phyloP scores from a whole-genome alignment of 2,888 invertebrate species.

The Azorinus chamasolen region DNA sequence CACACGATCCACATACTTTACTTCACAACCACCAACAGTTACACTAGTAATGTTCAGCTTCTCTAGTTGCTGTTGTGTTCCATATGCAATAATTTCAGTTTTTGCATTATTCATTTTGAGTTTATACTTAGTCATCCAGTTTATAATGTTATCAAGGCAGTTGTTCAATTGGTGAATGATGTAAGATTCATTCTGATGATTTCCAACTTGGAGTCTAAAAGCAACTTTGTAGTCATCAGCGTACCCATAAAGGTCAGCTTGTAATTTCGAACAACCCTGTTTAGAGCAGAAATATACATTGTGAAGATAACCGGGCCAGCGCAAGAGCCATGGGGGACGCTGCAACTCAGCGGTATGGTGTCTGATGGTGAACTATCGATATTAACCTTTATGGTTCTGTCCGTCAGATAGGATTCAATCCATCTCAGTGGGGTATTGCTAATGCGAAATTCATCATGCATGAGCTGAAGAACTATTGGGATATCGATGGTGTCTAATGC shows the following conservation, averaged over 20 bases:
- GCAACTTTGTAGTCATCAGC: conserved; percentile 42
- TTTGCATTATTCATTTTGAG: conserved; percentile 20
- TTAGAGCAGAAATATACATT: conserved; percentile 44
- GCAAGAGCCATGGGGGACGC: conserved; percentile 18
- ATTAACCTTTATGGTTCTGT: conserved; percentile 1
- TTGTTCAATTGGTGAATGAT: conserved; percentile 16
- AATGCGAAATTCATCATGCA: too few relatives aligned
- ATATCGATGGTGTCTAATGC: too few relatives aligned
- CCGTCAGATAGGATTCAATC: conserved; percentile 19
- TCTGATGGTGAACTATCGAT: conserved; percentile 13
- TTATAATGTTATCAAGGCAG: conserved; percentile 35
- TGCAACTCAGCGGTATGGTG: conserved; percentile 5
- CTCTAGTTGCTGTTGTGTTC: conserved; percentile 12
- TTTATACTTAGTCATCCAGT: conserved; percentile 37
- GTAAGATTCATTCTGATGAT: conserved; percentile 13
- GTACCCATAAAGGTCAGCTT: conserved; percentile 36
- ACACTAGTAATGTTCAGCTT: conserved; percentile 13
- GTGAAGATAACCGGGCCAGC: conserved; percentile 17
- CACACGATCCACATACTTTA: conserved; percentile 14
- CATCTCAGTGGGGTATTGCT: conserved; percentile 17
- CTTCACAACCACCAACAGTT: conserved; percentile 18
- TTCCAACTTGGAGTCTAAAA: conserved; percentile 31
- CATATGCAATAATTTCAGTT: conserved; percentile 27
- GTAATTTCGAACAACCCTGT: conserved; percentile 32
- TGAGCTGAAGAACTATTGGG: too few relatives aligned